A percentile compares a stretch with the other conserved stretches of the same genome.
Conservation (phyloP, 2,797 vertebrate species). For the Gobio occitaniae region DNA sequence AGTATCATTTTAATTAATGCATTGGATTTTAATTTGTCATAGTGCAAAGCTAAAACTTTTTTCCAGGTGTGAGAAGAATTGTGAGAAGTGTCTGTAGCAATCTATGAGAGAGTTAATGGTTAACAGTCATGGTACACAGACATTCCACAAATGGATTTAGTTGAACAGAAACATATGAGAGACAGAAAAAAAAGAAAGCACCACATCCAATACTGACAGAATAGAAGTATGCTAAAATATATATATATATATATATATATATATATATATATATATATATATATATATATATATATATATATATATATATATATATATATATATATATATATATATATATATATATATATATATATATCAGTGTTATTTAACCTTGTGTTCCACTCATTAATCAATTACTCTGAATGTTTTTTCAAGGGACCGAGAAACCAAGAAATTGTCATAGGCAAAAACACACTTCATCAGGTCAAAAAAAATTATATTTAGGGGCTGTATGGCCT, state of each 20-base stretch:
- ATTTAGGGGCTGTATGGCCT: background rate
- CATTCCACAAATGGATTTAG: constrained; percentile 70
- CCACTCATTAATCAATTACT: background rate
- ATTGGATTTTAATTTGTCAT: background rate
- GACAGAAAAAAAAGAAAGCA: background rate
- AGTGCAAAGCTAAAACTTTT: background rate
- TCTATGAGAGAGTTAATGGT: constrained; percentile 61
- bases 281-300: too few species aligned
- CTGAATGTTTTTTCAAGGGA: background rate
- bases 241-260: too few species aligned
- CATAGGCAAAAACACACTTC: background rate
- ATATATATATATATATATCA: background rate
- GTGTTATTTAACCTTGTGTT: background rate
- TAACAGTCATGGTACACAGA: constrained; percentile 64
- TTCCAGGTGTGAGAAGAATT: constrained; percentile 2
- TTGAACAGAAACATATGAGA: constrained; percentile 74
- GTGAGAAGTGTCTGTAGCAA: constrained; percentile 42
- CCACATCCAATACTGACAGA: background rate
- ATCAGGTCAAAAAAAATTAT: background rate
- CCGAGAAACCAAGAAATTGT: background rate
- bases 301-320: too few species aligned
- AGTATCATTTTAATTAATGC: background rate
- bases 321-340: too few species aligned
- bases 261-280: too few species aligned
- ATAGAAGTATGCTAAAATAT: background rate